Conservation (phyloP, 2,888 invertebrate species). For the Drosophila austrosaltans region DNA sequence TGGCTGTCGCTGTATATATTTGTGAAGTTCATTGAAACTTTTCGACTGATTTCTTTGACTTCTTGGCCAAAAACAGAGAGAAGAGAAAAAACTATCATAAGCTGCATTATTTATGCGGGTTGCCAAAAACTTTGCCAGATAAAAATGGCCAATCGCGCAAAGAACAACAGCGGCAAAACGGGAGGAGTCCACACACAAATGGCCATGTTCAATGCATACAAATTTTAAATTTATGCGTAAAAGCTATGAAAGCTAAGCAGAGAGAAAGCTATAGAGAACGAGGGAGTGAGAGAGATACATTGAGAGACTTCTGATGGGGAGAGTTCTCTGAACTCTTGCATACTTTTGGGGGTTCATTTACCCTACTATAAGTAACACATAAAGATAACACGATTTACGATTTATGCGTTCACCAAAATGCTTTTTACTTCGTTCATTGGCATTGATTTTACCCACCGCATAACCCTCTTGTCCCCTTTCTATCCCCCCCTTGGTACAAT, state of each 20-base stretch:
- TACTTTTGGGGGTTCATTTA: conserved; percentile 28
- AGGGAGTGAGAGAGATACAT: background rate
- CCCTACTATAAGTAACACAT: conserved; percentile 27
- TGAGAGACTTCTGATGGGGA: background rate
- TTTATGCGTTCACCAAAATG: conserved; percentile 45
- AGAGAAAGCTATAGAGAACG: background rate
- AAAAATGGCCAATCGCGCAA: conserved; percentile 51
- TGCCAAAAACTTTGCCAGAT: conserved; percentile 44
- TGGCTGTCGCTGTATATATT: conserved; percentile 39
- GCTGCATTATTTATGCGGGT: conserved; percentile 53
- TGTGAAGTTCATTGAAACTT: conserved; percentile 58
- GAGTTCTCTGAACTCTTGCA: conserved; percentile 56
- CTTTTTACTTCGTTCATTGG: conserved; percentile 22
- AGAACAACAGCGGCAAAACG: background rate
- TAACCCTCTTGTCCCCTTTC: background rate
- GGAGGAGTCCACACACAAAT: conserved; percentile 22
- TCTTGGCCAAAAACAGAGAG: conserved; percentile 11
- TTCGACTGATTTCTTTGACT: conserved; percentile 25
- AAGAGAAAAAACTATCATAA: conserved; percentile 32
- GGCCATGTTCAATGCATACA: conserved; percentile 44
- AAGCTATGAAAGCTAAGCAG: background rate
- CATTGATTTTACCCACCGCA: conserved; percentile 54
- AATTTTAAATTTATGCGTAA: conserved; percentile 60
- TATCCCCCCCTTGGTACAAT: background rate
- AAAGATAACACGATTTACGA: conserved; percentile 34